Evolutionary conservation across 2,797 vertebrate species (phyloP).

Genomic region (Pyrocephalus nanus): DNA sequence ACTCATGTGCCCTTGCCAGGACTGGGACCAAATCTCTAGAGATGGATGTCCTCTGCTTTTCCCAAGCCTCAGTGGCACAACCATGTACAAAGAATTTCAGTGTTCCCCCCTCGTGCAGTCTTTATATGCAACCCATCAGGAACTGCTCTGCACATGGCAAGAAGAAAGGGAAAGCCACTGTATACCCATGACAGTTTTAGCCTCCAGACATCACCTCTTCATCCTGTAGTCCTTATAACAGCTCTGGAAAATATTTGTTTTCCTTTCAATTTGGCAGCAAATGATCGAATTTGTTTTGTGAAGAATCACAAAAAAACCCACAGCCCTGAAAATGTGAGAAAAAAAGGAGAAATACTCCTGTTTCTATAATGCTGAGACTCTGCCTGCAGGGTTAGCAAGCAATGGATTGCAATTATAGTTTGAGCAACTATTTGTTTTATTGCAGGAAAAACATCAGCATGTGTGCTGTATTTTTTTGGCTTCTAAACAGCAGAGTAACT

Average conservation of each 20-base stretch:
- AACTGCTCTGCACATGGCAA: background rate
- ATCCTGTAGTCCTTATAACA: background rate
- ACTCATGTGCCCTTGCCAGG: background rate
- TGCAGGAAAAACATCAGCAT: slow-evolving; percentile 28
- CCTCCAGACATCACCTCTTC: background rate
- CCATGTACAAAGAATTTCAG: background rate
- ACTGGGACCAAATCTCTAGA: background rate
- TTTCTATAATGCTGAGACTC: background rate
- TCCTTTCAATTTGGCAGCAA: background rate
- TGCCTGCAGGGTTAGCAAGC: background rate
- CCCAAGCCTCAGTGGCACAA: background rate
- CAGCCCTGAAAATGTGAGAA: background rate
- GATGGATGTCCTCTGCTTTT: background rate
- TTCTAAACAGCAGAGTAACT: background rate
- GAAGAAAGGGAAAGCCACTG: background rate
- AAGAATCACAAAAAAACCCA: background rate
- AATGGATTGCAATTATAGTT: background rate
- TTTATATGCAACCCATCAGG: background rate
- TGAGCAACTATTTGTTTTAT: background rate
- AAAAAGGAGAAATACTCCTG: background rate
- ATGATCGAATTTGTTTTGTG: background rate
- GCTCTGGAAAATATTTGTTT: background rate
- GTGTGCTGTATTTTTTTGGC: slow-evolving; percentile 3
- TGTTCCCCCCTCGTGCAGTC: fast-evolving
- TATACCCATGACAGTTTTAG: background rate